phyloP scores from a whole-genome alignment of 2,888 invertebrate species.

The Eristalis arbustorum region DNA sequence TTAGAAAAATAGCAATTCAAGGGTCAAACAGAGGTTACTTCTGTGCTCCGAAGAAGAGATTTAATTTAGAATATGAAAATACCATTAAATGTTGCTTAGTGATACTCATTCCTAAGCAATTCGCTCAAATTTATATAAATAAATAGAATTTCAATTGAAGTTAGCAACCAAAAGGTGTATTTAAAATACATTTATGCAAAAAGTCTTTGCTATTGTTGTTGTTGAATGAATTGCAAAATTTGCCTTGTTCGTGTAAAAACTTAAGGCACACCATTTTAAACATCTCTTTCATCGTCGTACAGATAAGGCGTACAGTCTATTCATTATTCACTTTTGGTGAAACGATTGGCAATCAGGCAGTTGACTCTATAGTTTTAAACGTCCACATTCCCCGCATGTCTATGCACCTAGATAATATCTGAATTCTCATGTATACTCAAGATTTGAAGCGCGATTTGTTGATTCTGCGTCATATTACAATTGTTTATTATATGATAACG shows the following conservation, averaged over 20 bases:
- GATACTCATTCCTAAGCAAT: not conserved
- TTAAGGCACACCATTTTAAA: not conserved
- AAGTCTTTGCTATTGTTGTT: not conserved
- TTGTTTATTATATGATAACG: not conserved
- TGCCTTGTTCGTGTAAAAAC: not conserved
- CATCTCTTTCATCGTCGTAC: not conserved
- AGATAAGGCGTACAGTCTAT: not conserved
- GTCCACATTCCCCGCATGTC: not conserved
- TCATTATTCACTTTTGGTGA: not conserved
- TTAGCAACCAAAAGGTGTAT: no score
- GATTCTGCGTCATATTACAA: not conserved
- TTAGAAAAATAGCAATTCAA: not conserved
- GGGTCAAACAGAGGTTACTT: not conserved
- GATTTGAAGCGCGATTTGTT: not conserved
- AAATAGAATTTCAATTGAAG: no score
- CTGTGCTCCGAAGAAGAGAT: not conserved
- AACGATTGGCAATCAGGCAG: not conserved
- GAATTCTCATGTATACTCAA: not conserved
- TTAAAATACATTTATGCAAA: not conserved
- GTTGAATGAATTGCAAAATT: not conserved
- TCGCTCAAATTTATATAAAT: no score
- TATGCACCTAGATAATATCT: not conserved
- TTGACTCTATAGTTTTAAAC: not conserved
- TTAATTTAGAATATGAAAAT: not conserved
- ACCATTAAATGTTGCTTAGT: not conserved